Evolutionary conservation across 2,113 vertebrate genomes (phyloP), one percentile per base, ranked within the genome.

Genomic region (Apaloderma vittatum): DNA sequence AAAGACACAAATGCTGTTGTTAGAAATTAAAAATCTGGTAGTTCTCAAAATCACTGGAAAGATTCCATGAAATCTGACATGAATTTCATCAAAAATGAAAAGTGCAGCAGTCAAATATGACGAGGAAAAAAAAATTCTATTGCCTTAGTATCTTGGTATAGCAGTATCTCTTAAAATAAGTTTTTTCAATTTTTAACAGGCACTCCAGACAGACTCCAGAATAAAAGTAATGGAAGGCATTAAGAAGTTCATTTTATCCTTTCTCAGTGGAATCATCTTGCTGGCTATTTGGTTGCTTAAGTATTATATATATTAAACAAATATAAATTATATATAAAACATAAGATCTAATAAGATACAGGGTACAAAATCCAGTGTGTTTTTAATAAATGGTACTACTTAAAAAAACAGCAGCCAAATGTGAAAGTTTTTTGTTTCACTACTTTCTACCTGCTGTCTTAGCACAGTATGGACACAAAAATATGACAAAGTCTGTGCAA

Each of bases 11-110:
- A 52, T 46, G 20, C 10, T 76, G 32, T 1, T 30, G 27, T 32
- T 9, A 66, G 11, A 7, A 76, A 74, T 9, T 67, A 6, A 66
- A 75, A 43, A 22, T 15, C 3, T 32, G 2, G 0, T 34, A 8
- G n/a, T 82, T 84, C 34, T 91, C 36, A 59, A 73, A 80, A 49
- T 43, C 27, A 51, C 20, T 32, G 5, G 22, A 68, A 61, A 17
- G 37, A 43, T 46, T 84, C 32, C 7, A 27, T 6, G 8, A 85
- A 7, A 78, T 46, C 6, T 20, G 24, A 45, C 22, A 75, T 5
- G 17, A 70, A 80, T 5, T 79, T 22, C 22, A 86, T 29, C 43
- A 49, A 72, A 40, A 70, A 54, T 30, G 6, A 70, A 12, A 90
- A 7, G 29, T 51, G 30, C 8, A 83, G 48, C 9, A 70, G 27